Evolutionary conservation across 2,113 vertebrate species (phyloP).

Genomic region (Pollachius pollachius): DNA sequence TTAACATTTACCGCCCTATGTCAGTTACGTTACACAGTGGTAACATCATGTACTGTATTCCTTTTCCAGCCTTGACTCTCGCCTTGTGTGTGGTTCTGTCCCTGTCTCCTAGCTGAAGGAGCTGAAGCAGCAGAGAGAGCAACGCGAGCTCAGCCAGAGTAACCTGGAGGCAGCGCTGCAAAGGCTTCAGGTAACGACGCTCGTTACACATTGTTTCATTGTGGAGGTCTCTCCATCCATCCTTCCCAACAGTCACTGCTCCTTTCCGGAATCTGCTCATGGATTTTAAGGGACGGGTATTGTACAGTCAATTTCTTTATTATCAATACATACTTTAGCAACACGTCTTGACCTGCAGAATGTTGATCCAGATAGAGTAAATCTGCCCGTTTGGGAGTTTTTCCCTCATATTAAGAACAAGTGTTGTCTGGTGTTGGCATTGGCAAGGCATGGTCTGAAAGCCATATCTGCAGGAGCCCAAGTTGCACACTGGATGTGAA

Average conservation of each 20-base stretch:
- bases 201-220: not conserved
- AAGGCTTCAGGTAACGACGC: conserved; percentile 36
- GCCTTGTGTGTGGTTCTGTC: not conserved
- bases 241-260: not conserved
- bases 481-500: no score
- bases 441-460: no score
- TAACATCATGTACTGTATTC: not conserved
- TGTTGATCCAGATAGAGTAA: no score
- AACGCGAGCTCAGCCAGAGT: conserved; percentile 25
- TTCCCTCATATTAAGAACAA: no score
- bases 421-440: no score
- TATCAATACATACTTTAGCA: no score
- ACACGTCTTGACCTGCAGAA: no score
- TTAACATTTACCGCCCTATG: no score
- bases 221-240: not conserved
- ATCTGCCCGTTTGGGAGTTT: no score
- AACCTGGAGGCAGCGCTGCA: conserved; percentile 22
- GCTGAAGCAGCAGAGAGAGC: conserved; percentile 26
- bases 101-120: conserved; percentile 42
- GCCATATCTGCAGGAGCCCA: no score
- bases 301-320: no score
- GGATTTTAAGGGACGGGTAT: no score
- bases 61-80: not conserved
- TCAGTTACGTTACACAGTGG: not conserved
- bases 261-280: not conserved